Base-by-base conservation (phyloP, 92 coral and sea anemone genomes). In the Pocillopora meandrina region DNA sequence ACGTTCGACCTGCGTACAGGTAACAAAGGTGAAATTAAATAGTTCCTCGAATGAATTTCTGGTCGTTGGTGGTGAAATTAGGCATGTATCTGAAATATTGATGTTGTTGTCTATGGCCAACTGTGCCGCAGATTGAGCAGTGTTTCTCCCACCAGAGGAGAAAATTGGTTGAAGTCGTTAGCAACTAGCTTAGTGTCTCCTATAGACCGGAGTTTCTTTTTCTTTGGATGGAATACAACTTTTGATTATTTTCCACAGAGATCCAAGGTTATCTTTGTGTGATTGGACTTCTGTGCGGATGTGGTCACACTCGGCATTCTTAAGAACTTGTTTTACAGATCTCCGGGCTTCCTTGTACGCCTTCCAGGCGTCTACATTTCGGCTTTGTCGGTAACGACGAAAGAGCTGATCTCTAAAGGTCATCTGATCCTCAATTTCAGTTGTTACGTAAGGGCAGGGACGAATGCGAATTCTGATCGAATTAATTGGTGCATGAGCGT, bases 371-470 rank as follows among this genome's bases (percentile, higher is more conserved):
- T 26, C 31, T 26, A 26, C 31, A 26, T 26, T 26, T 26, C 31
- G 31, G 31, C 31, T 75, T 42, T 56, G 62, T 12, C 2, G 82
- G 19, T 17, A 78, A 17, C 56, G 55, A 21, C 16, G 36, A 34
- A 61, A 72, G 14, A 61, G 71, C 23, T 56, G 33, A 16, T 80
- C 75, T 56, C 67, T 80, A 19, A 17, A 16, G 13, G 15, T 67
- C 84, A 67, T 77, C 12, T 17, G 72, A 2, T 89, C 86, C 60
- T 85, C 89, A 18, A 91, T 77, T 72, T 85, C 92, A 47, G 65
- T 79, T 15, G 85, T 86, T 61, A 83, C 90, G 75, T 84, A 86
- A 47, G 95, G 89, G 74, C 88, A 89, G 52, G 95, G 92, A 31
- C 85, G 89, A 42, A 77, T 76, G 61, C 83, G 90, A 52, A 82